Percentiles rank a stretch among this genome's conserved stretches.
Conservation (phyloP, 2,113 vertebrate species). For the Solenodon paradoxus region DNA sequence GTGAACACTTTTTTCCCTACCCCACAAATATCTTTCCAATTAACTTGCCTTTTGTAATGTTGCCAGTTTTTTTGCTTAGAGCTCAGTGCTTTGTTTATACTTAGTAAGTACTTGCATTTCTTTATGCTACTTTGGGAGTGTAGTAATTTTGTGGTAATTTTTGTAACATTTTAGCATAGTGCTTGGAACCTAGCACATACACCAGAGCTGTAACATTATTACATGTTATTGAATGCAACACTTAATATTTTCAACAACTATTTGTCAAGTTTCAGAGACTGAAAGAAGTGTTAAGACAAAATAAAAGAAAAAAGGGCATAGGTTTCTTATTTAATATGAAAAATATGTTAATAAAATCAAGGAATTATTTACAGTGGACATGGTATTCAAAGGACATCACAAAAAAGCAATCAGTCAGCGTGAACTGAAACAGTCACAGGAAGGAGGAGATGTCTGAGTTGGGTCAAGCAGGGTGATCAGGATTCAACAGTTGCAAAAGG, state of each 20-base stretch:
- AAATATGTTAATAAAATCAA: not conserved
- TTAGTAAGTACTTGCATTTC: not conserved
- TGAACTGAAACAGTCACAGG: not conserved
- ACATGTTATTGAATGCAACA: not conserved
- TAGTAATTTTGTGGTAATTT: not conserved
- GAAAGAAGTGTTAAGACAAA: not conserved
- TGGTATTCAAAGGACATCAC: accelerated
- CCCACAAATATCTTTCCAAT: not conserved
- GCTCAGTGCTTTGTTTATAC: not conserved
- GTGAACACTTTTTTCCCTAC: not conserved
- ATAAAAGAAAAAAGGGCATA: not conserved
- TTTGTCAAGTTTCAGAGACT: not conserved
- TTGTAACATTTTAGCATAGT: not conserved
- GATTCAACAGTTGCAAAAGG: not conserved
- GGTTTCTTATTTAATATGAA: not conserved
- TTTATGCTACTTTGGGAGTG: not conserved
- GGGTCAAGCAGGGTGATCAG: not conserved
- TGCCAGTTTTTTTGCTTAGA: not conserved
- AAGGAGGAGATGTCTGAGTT: not conserved
- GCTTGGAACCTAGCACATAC: not conserved
- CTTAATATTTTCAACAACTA: not conserved
- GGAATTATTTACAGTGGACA: not conserved
- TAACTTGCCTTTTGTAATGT: not conserved
- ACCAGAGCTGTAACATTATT: not conserved
- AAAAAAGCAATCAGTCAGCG: not conserved